phyloP scores from a whole-genome alignment of 2,113 vertebrate genomes.

The Lycocorax pyrrhopterus region DNA sequence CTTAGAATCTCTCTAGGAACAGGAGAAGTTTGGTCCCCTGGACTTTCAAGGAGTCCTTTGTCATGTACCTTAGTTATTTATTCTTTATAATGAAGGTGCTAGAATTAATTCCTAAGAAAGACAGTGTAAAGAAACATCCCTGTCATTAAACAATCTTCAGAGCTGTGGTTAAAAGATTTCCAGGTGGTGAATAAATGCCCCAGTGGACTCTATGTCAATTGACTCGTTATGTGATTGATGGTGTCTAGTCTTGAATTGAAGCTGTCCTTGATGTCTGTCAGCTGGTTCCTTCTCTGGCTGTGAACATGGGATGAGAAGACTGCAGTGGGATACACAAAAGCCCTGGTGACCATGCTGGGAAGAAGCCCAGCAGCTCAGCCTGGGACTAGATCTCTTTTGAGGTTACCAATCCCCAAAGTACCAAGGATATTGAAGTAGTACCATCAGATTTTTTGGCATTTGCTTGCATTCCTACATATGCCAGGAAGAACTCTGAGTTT shows the following conservation, averaged over 20 bases:
- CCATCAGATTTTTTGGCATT: neutral
- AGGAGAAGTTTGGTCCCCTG: neutral
- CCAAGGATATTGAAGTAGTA: neutral
- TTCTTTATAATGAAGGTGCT: conserved; percentile 19
- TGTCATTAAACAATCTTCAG: neutral
- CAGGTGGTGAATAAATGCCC: neutral
- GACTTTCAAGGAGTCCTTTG: neutral
- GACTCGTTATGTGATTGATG: neutral
- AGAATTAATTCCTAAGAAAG: conserved; percentile 3
- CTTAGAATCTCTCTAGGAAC: neutral
- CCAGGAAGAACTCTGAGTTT: neutral
- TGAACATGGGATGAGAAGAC: neutral
- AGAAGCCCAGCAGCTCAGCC: neutral
- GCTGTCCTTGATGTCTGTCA: neutral
- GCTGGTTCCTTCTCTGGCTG: neutral
- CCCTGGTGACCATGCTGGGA: neutral
- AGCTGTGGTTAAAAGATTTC: conserved; percentile 1
- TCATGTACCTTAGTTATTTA: neutral
- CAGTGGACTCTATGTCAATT: neutral
- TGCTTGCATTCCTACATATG: fast-evolving
- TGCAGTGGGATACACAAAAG: neutral
- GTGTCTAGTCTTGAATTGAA: neutral
- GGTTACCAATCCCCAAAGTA: neutral
- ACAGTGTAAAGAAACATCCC: neutral
- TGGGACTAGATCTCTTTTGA: neutral